Evolutionary conservation across 2,888 invertebrate species (phyloP).

Genomic region (Eucera pruinosa): DNA sequence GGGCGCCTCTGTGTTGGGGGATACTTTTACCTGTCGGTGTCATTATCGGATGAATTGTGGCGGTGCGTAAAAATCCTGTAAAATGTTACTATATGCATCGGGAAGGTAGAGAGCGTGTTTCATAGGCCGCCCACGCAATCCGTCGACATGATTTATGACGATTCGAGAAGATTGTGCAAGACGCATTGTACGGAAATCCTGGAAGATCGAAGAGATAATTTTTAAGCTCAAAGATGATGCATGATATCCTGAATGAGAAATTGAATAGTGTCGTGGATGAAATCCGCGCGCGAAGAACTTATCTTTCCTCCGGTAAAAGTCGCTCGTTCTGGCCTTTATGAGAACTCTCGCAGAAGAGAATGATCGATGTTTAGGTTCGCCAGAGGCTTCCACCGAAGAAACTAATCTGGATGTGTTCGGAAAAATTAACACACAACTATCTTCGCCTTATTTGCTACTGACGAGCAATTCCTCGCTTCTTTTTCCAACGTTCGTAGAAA

Average conservation of each 20-base stretch:
- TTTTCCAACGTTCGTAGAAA: neutral
- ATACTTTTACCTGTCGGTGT: conserved; percentile 41
- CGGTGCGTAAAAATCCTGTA: conserved; percentile 53
- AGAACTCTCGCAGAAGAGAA: neutral
- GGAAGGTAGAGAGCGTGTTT: conserved; percentile 40
- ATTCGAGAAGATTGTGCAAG: conserved; percentile 62
- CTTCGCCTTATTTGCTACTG: too few relatives aligned
- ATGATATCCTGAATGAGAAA: conserved; percentile 48
- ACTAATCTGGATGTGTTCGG: neutral
- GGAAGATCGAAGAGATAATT: conserved; percentile 62
- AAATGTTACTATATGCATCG: conserved; percentile 63
- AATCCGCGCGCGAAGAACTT: conserved; percentile 13
- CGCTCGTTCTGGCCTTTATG: neutral
- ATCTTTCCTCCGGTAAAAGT: conserved; percentile 6
- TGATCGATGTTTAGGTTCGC: conserved; percentile 3
- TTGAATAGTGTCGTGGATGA: conserved; percentile 36
- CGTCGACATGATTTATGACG: conserved; percentile 67
- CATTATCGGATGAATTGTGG: conserved; percentile 54
- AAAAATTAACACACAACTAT: too few relatives aligned
- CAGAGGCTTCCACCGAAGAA: neutral
- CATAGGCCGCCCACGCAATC: conserved; percentile 63
- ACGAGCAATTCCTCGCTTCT: neutral
- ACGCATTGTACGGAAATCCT: conserved; percentile 62
- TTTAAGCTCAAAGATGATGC: conserved; percentile 58
- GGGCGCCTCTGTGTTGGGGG: conserved; percentile 1